Evolutionary conservation across 2,113 vertebrate genomes (phyloP).

Genomic region (Thalassarche chlororhynchos): DNA sequence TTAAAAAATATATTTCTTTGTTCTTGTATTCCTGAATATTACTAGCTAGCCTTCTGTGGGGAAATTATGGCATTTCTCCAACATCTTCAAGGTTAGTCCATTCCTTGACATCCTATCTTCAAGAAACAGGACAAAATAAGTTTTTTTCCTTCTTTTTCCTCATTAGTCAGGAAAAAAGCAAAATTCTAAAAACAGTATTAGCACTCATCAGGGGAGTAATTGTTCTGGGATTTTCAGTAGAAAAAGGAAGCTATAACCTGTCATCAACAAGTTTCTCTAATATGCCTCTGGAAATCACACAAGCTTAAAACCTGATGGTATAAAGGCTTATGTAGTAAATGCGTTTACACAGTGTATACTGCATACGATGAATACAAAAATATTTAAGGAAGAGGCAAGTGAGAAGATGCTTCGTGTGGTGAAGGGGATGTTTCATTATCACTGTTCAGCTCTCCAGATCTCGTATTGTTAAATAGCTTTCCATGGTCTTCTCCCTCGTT

Average conservation of each 20-base stretch:
- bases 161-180: rapidly evolving
- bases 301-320: background rate
- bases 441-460: background rate
- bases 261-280: background rate
- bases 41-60: background rate
- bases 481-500: background rate
- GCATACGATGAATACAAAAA: background rate
- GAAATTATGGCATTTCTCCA: background rate
- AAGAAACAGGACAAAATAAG: background rate
- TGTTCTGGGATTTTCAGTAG: background rate
- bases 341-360: background rate
- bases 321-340: background rate
- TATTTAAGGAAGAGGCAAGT: background rate
- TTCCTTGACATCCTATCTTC: background rate
- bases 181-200: background rate
- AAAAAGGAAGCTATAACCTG: background rate
- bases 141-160: background rate
- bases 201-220: background rate
- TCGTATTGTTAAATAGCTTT: background rate
- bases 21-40: background rate
- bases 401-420: background rate
- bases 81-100: background rate
- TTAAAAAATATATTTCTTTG: background rate
- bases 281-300: background rate
- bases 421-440: background rate